Evolutionary conservation across 2,888 invertebrate genomes (phyloP).

Genomic region (Liopterus haemorrhoidalis): DNA sequence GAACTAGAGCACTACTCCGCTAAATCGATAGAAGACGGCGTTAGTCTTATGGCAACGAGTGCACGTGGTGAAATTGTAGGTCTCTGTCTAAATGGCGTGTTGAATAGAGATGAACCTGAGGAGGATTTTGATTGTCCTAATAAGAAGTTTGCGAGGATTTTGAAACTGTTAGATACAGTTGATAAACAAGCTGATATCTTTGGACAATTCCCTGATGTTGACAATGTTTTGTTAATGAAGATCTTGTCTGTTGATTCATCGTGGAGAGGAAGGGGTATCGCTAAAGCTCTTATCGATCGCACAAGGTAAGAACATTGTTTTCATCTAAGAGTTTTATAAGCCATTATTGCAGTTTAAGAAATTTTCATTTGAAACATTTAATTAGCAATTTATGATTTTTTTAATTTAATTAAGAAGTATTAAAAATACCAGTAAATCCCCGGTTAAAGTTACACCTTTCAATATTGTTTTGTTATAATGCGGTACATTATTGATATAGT

Average conservation of each 20-base stretch:
- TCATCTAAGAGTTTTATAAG: too few relatives aligned
- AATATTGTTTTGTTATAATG: too few relatives aligned
- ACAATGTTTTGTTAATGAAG: conserved; percentile 55
- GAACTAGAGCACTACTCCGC: conserved; percentile 61
- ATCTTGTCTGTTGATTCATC: conserved; percentile 61
- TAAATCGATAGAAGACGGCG: conserved; percentile 52
- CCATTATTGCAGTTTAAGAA: too few relatives aligned
- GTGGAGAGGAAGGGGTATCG: conserved; percentile 63
- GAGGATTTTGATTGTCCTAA: conserved; percentile 51
- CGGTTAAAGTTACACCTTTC: too few relatives aligned
- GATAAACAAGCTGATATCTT: conserved; percentile 53
- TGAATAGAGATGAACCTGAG: conserved; percentile 43
- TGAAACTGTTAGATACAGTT: conserved; percentile 54
- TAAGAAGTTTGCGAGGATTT: conserved; percentile 60
- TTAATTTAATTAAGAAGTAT: too few relatives aligned
- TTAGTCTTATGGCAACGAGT: conserved; percentile 60
- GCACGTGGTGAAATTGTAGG: conserved; percentile 51
- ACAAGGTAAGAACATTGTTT: conserved; percentile 52
- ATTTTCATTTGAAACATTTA: too few relatives aligned
- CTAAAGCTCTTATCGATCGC: conserved; percentile 55
- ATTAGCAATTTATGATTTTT: too few relatives aligned
- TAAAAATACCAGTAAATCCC: too few relatives aligned
- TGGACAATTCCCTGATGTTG: conserved; percentile 52
- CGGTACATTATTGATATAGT: too few relatives aligned
- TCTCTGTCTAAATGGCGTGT: conserved; percentile 40